Base-by-base conservation (phyloP, 2,888 invertebrate species). In the Eristalis intricaria region DNA sequence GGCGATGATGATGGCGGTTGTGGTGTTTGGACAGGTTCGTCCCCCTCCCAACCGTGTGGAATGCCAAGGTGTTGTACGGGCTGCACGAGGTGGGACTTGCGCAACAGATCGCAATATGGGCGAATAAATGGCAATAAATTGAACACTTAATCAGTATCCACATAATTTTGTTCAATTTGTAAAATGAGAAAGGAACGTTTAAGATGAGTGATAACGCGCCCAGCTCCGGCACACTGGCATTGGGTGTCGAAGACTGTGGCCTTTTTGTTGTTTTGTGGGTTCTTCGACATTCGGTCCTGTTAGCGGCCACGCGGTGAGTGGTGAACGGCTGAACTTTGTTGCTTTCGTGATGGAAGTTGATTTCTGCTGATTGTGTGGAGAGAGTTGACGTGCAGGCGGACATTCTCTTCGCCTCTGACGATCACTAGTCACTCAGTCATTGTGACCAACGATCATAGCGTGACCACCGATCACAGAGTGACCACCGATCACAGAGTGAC, bases 121-220 rank as follows among this genome's bases (percentile, higher is more conserved):
- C 84, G 88, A 84, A 88, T 88, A 88, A 86, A 88, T 83, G 84
- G 89, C 89, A 89, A 90, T 90, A 90, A 90, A 89, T 90, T 90
- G 89, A 89, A 89, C 90, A 89, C 89, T 89, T 90, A 90, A 94
- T 94, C 91, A 94, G 91, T 94, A 94, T 93, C 90, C 91, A 94
- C 94, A 94, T 94, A 94, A 94, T 94, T 88, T 91, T 92, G 94
- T 94, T 93, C 93, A 94, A 93, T 94, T 93, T 93, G 93, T 93
- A 93, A 90, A 90, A 90, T 91, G 90, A 89, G 81, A 89, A 89
- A 90, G 91, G 93, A 93, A 94, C 94, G 92, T 92, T 93, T 93
- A 90, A 89, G 89, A 92, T 92, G 91, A 91, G 91, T 92, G 91
- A 91, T 92, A 92, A 90, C 88, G 84, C 60, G 64, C 74, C 74